Base-by-base conservation (phyloP, 2,113 vertebrate species). In the Bujurquina vittata region DNA sequence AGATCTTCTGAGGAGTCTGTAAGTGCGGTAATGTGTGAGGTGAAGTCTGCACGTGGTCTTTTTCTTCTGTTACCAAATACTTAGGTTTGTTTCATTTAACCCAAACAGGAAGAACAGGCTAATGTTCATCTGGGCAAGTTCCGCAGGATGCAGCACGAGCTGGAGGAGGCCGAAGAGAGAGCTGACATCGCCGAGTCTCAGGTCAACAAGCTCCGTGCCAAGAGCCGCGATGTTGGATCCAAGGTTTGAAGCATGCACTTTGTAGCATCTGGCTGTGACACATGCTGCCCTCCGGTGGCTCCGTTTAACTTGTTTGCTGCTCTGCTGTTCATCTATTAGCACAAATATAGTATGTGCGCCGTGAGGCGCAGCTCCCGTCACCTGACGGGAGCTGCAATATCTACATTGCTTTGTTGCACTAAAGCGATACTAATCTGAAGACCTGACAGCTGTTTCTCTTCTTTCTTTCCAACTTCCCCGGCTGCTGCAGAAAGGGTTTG, bases 1-100 rank as follows among this genome's bases (percentile, higher is more conserved):
- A 95, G 97, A 93, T 63, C 95, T 78, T 81, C 97, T 0, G 97
- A 97, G 87, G 97, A 97, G 77, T 93, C 95, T 40, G 95, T 97
- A 87, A 94, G 96, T 96, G 26, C 23, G 12, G 0, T 46, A 31
- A 43, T 29, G 9, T 75, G 6, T 56, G 0, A 75, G 12, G 23
- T 37, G 7, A 33, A 18, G 10, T 31, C 7, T 69, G 31, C 4
- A 15, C 10, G 17, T 14, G 1, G 8, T 14, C 33, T 31, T 5
- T 5, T 29, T 4, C 26, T 3, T 6, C 18, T 67, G 2, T 46
- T 33, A 17, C 1, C 33, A 10, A 59, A 23, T 55, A 80, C 35
- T 23, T 52, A 7, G n/a, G 3, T 77, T 54, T 79, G 2, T 58
- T 33, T 58, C 9, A 43, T 73, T 81, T 8, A 40, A 52, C 23